Percentiles rank a stretch among this genome's conserved stretches.
Evolutionary conservation across 1,140 invertebrate genomes (phyloP).

Genomic region (Zaprionus vittiger): DNA sequence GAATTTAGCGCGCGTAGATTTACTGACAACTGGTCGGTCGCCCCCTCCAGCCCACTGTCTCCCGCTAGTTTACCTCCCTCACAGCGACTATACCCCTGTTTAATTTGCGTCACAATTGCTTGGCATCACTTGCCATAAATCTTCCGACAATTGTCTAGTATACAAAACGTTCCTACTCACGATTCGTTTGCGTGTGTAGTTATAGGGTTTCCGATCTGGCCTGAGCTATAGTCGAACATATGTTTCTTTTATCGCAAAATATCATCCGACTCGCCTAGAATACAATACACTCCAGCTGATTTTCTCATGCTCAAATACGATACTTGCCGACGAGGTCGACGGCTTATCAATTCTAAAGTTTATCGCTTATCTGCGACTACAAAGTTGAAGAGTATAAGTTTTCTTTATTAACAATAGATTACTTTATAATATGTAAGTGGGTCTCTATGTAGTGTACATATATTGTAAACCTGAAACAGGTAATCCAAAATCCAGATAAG

Average conservation of each 20-base stretch:
- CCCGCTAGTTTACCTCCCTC: background rate
- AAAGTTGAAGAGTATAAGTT: background rate
- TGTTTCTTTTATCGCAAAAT: constrained; percentile 22
- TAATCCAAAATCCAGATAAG: constrained; percentile 30
- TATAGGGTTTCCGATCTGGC: constrained; percentile 42
- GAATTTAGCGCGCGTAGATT: constrained; percentile 32
- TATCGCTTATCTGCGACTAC: constrained; percentile 21
- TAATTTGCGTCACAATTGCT: constrained; percentile 39
- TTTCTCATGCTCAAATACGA: constrained; percentile 15
- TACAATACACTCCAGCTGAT: background rate
- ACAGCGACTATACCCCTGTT: background rate
- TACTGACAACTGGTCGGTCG: constrained; percentile 10
- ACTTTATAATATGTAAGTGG: no score
- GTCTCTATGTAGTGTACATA: constrained; percentile 11
- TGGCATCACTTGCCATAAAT: constrained; percentile 40
- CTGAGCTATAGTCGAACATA: constrained; percentile 4
- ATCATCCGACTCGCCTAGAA: background rate
- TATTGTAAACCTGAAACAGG: constrained; percentile 20
- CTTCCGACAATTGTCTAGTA: constrained; percentile 31
- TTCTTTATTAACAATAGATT: constrained; percentile 8
- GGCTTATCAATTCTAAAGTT: constrained; percentile 24
- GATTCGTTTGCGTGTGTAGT: constrained; percentile 25
- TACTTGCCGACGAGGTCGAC: constrained; percentile 37
- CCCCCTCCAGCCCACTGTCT: background rate
- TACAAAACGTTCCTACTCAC: constrained; percentile 25